Evolutionary conservation across 2,797 vertebrate genomes (phyloP), one percentile per base, ranked within the genome.

Genomic region (Muraenolepis orangiensis): DNA sequence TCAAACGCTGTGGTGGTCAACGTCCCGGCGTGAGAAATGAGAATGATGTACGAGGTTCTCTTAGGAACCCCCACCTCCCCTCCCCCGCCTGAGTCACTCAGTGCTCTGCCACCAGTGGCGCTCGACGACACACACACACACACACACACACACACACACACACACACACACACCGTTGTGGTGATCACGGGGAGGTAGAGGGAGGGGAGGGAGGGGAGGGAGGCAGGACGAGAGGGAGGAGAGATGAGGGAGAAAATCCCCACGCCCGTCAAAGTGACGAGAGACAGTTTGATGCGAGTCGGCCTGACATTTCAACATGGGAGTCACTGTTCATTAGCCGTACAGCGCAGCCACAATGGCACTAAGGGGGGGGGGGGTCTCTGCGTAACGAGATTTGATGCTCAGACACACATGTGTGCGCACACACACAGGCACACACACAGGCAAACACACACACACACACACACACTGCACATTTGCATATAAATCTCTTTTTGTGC

Each of bases 271-370:
- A 86, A 74, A 86, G 70, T 74, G 83, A 81, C 76, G 84, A 78
- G 57, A 23, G n/a, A 23, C 57, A 64, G 57, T 64, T 85, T 78
- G 85, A 85, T 78, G 70, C 36, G 68, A 72, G 64, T 31, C 18
- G 23, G 85, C 81, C 82, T 86, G 82, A 89, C 87, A 87, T 90
- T 85, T 90, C 84, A 77, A 84, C 87, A 83, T 80, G 87, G 76
- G 77, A 82, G 80, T 70, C 72, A 70, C 74, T 85, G 83, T 84
- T 89, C 79, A 81, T 90, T 84, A 89, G 78, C 28, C 16, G 76
- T 79, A 79, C 68, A 16, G 42, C 30, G 73, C 78, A 70, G 34
- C 72, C 69, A 75, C 72, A 32, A 51, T 64, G 40, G 46, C 36
- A 70, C 34, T 26, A 70, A 40, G 34, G 23, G 74, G 78, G 36